Conservation (phyloP, 1,140 invertebrate species). For the Cotesia glomerata region DNA sequence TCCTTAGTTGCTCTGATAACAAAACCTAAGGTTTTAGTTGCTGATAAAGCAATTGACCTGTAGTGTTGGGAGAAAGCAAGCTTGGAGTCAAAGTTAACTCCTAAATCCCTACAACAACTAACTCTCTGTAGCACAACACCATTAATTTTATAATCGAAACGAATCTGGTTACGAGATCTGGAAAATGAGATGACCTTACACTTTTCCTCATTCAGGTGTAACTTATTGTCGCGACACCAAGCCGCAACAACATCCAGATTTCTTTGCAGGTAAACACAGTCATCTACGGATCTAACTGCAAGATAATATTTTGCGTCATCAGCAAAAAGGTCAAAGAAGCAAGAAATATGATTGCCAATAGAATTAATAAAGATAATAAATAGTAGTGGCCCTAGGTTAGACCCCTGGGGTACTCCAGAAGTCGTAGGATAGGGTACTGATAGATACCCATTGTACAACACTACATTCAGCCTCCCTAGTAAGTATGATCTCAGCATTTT, state of each 20-base stretch:
- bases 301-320: background rate
- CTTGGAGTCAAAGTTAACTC: slow-evolving; percentile 3
- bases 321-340: background rate
- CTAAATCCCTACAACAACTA: background rate
- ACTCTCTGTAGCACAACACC: background rate
- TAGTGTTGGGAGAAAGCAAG: background rate
- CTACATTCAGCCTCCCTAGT: background rate
- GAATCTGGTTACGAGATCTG: background rate
- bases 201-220: background rate
- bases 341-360: background rate
- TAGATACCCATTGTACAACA: background rate
- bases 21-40: background rate
- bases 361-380: slow-evolving; percentile 4
- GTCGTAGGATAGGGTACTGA: background rate
- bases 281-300: background rate
- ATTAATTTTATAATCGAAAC: background rate
- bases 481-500: background rate
- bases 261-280: background rate
- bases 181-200: background rate
- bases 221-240: background rate
- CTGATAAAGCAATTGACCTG: background rate
- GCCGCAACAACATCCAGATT: background rate
- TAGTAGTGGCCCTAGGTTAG: slow-evolving; percentile 1
- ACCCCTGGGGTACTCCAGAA: slow-evolving; percentile 2
- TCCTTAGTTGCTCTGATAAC: background rate